Percentiles rank a stretch among this genome's conserved stretches.
phyloP scores from a whole-genome alignment of 1,140 invertebrate genomes.

The Dolichoris vasculosae region DNA sequence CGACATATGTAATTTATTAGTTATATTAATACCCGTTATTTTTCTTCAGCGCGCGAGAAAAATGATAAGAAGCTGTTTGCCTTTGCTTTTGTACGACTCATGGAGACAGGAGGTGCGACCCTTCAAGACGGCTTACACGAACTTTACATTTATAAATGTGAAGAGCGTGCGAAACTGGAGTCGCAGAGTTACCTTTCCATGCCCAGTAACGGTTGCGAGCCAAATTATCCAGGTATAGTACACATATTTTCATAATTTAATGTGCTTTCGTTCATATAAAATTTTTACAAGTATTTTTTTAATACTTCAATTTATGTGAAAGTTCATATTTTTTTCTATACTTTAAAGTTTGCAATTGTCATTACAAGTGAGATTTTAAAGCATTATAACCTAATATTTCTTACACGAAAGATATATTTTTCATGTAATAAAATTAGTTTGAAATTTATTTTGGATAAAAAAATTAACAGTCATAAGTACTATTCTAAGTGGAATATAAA shows the following conservation, averaged over 20 bases:
- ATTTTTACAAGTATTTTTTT: neutral
- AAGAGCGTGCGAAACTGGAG: constrained; percentile 85
- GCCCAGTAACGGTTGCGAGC: constrained; percentile 81
- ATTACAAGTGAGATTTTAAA: too few relatives aligned
- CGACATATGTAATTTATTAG: neutral
- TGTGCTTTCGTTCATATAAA: neutral
- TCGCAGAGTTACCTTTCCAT: constrained; percentile 84
- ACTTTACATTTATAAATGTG: constrained; percentile 94
- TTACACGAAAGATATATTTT: too few relatives aligned
- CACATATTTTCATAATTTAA: neutral
- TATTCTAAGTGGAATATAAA: too few relatives aligned
- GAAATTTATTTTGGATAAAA: too few relatives aligned
- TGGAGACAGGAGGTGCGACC: constrained; percentile 92
- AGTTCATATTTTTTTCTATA: neutral
- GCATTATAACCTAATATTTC: too few relatives aligned
- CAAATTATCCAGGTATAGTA: constrained; percentile 61
- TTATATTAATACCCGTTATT: constrained; percentile 21
- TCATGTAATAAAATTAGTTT: too few relatives aligned
- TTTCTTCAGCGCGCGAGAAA: constrained; percentile 86
- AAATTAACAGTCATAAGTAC: too few relatives aligned
- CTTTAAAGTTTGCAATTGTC: too few relatives aligned
- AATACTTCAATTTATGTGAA: too few relatives aligned
- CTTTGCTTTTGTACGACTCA: constrained; percentile 92
- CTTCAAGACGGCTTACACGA: constrained; percentile 90
- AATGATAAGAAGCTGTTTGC: constrained; percentile 94